Percentiles rank a stretch among this genome's conserved stretches.
phyloP scores from a whole-genome alignment of 2,113 vertebrate species.

The Alosa alosa region DNA sequence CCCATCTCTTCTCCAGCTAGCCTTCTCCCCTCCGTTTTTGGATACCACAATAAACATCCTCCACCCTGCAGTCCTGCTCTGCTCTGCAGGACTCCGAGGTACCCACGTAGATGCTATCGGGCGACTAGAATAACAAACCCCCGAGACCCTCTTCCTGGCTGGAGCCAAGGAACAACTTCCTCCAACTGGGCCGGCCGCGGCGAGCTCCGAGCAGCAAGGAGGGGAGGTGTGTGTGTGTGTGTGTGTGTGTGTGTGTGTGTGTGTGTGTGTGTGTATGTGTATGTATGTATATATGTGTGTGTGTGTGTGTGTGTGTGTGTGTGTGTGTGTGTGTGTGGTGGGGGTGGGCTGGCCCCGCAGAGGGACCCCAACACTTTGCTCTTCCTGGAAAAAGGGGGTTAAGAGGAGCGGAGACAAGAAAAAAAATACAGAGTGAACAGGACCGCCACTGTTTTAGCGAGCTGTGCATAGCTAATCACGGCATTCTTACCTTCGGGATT shows the following conservation, averaged over 20 bases:
- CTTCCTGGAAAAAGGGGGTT: constrained; percentile 61
- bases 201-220: constrained; percentile 56
- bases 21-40: constrained; percentile 48
- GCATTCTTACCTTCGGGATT: not conserved
- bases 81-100: constrained; percentile 59
- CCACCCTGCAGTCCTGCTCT: not conserved
- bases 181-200: constrained; percentile 64
- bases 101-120: constrained; percentile 78
- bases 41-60: constrained; percentile 70
- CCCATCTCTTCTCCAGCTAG: not conserved
- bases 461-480: not conserved
- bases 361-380: constrained; percentile 64
- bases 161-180: constrained; percentile 84
- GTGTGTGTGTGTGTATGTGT: not conserved
- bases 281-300: not conserved
- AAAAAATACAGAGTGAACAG: not conserved
- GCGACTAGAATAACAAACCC: constrained; percentile 83
- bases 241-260: not conserved
- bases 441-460: constrained; percentile 2
- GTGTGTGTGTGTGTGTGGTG: not conserved
- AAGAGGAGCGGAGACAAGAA: constrained; percentile 32
- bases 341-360: not conserved
- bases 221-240: constrained; percentile 36
- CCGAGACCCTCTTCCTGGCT: constrained; percentile 84
- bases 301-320: not conserved